These are phyloP conservation scores for Miichthys miiuy DNA, from an alignment of 2,797 vertebrate species.

Conservation along the genomic window DNA sequence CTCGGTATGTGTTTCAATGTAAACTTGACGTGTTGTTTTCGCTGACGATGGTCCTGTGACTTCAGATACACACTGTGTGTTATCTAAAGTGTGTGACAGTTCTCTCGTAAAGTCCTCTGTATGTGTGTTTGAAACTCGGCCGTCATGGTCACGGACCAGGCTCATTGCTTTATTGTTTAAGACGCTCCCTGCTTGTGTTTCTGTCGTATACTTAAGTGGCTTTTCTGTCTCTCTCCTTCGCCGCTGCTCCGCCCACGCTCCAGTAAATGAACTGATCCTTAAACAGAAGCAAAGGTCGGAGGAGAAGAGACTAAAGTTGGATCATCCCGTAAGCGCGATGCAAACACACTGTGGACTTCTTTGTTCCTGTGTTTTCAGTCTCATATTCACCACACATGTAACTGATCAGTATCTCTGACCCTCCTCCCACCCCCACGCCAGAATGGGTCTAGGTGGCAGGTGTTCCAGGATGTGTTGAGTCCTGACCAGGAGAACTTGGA, in stretches of 20 bases:
- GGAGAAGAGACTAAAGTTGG: constrained; percentile 97
- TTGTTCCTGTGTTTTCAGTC: not conserved
- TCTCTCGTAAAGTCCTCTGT: not conserved
- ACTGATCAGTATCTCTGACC: constrained; percentile 33
- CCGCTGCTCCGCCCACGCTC: constrained; percentile 56
- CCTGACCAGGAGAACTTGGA: constrained; percentile 98
- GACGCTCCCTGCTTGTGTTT: not conserved
- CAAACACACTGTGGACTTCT: not conserved
- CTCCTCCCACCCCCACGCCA: constrained; percentile 57
- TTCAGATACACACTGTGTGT: not conserved
- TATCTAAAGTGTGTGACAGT: not conserved
- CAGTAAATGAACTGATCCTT: constrained; percentile 99
- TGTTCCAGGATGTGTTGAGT: constrained; percentile 95
- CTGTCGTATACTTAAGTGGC: not conserved
- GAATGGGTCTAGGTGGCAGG: constrained; percentile 98
- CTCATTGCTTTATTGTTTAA: not conserved
- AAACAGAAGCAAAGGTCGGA: constrained; percentile 99
- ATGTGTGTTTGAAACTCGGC: not conserved
- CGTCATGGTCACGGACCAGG: too few species aligned
- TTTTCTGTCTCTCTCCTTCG: not conserved
- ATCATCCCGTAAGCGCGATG: constrained; percentile 93
- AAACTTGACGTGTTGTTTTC: not conserved
- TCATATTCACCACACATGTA: not conserved
- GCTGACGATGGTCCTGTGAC: too few species aligned
- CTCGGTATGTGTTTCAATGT: constrained; percentile 87